Percentiles rank a stretch among this genome's conserved stretches.
phyloP scores from a whole-genome alignment of 2,113 vertebrate species.

The Rhineura floridana region DNA sequence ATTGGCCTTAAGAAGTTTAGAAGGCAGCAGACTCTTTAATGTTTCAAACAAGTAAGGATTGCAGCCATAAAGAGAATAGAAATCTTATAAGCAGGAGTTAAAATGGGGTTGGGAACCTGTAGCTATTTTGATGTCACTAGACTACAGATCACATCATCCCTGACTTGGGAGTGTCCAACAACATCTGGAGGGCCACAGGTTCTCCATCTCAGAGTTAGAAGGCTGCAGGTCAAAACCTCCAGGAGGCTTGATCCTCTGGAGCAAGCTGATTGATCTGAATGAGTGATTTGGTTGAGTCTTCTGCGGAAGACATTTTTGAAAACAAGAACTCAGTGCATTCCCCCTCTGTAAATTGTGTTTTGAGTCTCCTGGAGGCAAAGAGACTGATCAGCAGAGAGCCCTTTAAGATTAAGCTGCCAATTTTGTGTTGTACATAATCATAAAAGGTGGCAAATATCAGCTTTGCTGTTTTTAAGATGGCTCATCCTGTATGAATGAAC shows the following conservation, averaged over 20 bases:
- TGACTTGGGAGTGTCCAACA: not conserved
- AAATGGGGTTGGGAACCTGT: no score
- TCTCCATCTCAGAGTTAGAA: no score
- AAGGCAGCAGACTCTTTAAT: not conserved
- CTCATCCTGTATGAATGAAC: slow-evolving; percentile 18
- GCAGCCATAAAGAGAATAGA: no score
- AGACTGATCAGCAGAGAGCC: not conserved
- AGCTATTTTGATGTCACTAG: not conserved
- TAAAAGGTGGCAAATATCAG: slow-evolving; percentile 13
- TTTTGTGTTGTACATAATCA: slow-evolving; percentile 31
- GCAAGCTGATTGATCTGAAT: not conserved
- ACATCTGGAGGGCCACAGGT: no score
- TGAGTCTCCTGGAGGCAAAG: not conserved
- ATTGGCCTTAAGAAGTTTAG: not conserved
- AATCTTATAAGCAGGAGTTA: not conserved
- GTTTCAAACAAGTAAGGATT: not conserved
- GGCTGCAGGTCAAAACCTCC: no score
- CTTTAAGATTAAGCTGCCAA: not conserved
- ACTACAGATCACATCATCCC: not conserved
- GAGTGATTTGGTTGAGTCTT: not conserved
- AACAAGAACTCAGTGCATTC: not conserved
- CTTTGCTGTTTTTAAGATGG: not conserved
- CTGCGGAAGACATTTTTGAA: not conserved
- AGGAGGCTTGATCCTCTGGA: not conserved
- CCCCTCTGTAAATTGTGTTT: not conserved